phyloP scores from a whole-genome alignment of 2,797 vertebrate species.

The Peromyscus aztecus region DNA sequence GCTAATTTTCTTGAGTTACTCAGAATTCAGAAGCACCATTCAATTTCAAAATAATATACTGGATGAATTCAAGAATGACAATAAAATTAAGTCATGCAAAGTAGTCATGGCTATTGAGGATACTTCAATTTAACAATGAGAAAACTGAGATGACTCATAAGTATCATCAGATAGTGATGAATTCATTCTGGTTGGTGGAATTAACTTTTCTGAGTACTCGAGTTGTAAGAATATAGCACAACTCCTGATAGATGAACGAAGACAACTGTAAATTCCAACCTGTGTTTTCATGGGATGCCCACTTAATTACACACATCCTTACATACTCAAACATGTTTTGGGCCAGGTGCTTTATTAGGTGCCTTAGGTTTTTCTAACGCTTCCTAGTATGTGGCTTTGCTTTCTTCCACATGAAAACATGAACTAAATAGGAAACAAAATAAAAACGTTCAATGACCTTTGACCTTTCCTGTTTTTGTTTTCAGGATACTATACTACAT shows the following conservation, averaged over 20 bases:
- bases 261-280: background rate
- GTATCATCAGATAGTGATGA: background rate
- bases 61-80: background rate
- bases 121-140: background rate
- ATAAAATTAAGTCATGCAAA: background rate
- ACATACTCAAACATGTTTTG: background rate
- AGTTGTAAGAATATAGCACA: background rate
- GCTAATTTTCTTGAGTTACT: background rate
- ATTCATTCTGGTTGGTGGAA: background rate
- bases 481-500: background rate
- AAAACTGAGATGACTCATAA: background rate
- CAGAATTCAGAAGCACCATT: background rate
- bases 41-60: background rate
- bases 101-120: background rate
- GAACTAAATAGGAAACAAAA: background rate
- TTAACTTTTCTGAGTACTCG: background rate
- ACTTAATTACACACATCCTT: background rate
- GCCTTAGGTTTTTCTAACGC: background rate
- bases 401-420: background rate
- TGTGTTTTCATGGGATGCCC: background rate
- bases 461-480: background rate
- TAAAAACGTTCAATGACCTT: conserved; percentile 11
- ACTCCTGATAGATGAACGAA: background rate
- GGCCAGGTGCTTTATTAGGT: background rate
- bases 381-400: background rate